These are phyloP conservation scores for Dreissena rostriformis DNA, from an alignment of 1,140 invertebrate genomes.

Conservation along the genomic window DNA sequence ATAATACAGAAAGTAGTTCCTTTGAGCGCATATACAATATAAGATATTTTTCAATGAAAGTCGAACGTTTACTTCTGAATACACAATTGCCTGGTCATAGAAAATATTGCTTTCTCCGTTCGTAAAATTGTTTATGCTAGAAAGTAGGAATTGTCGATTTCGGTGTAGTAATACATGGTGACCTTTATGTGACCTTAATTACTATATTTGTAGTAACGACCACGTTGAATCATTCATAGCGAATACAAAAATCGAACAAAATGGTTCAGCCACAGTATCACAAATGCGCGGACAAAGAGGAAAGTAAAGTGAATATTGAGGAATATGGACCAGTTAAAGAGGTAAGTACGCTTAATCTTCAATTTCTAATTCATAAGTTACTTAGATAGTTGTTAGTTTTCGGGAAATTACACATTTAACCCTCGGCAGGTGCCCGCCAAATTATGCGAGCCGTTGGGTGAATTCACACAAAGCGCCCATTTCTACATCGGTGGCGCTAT, in stretches of 20 bases:
- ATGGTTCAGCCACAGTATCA: background rate
- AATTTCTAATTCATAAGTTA: slow-evolving; percentile 35
- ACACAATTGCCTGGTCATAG: no score
- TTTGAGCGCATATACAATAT: no score
- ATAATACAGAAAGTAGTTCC: no score
- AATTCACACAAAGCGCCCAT: background rate
- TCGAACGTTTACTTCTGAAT: no score
- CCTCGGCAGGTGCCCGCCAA: slow-evolving; percentile 46
- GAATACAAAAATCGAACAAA: background rate
- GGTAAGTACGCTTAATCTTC: slow-evolving; percentile 19
- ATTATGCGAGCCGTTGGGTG: background rate
- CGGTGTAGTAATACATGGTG: no score
- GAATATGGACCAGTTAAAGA: background rate
- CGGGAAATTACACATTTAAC: slow-evolving; percentile 43
- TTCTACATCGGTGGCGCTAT: slow-evolving; percentile 18
- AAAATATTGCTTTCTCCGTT: no score
- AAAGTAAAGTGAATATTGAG: slow-evolving; percentile 11
- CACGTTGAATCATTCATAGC: slow-evolving; percentile 36
- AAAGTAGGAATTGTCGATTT: no score
- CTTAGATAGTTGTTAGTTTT: background rate
- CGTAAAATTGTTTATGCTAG: no score
- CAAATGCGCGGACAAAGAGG: slow-evolving; percentile 17
- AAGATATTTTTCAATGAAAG: no score
- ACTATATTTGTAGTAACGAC: background rate
- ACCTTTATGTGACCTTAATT: no score